Base-by-base conservation (phyloP, 2,888 invertebrate genomes). In the Orthosia gracilis region DNA sequence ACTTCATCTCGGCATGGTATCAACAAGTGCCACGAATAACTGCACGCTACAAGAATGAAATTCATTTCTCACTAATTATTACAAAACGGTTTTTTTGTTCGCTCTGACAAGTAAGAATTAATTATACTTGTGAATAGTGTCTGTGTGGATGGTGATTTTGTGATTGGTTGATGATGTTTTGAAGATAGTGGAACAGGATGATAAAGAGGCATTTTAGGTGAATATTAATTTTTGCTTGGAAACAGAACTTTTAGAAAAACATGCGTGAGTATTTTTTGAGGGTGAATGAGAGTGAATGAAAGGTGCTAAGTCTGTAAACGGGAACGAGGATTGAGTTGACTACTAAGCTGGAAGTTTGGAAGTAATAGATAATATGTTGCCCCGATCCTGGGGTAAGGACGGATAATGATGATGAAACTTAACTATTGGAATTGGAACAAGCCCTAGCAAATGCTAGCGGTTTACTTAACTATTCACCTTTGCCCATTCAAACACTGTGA, bases 31-130 rank as follows among this genome's bases (percentile, higher is more conserved):
- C 64, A 49, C 4, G 59, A 76, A 85, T 86, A 65, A 75, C 86
- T 72, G 69, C 84, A 85, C 87, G 86, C 86, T 54, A 83, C 50
- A 23, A 31, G 55, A 73, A 82, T 79, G 73, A 87, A 78, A 82
- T 83, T 75, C n/a, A 85, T 82, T 86, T 82, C 86, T 81, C 57
- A 75, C 77, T 83, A 86, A 86, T 87, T 81, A 80, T 76, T 74
- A 85, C 85, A 78, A 87, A 85, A 85, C 85, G 83, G 50, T 82
- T 75, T 86, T 85, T 82, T 84, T 57, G 23, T 73, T 77, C 18
- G 2, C 12, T 55, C 72, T 45, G 66, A 73, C 77, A 73, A 49
- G 64, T 63, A 58, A 76, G 79, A 59, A 79, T 84, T 21, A 64
- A 84, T 85, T 69, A 65, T 26, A 61, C 63, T 52, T 50, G 18